Base-by-base conservation (phyloP, 2,797 vertebrate species). In the Cichlasoma orientale region DNA sequence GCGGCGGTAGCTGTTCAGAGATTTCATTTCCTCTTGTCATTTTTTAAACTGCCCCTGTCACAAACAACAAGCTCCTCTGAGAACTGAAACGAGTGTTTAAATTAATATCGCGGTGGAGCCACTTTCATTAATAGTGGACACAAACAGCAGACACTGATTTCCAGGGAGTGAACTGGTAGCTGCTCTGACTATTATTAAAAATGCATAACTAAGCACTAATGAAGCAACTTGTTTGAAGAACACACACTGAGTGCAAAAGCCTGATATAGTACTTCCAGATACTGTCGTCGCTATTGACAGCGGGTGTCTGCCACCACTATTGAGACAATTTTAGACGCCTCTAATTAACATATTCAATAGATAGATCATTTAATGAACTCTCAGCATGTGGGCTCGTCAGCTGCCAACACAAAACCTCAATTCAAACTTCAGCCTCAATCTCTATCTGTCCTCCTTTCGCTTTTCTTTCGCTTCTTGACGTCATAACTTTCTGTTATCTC, bases 331-430 rank as follows among this genome's bases (percentile, higher is more conserved):
- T 86, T 80, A 86, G 86, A 81, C 7, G 27, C 75, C 59, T 83
- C 82, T 91, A 87, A 94, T 94, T 88, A 90, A 73, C 88, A 90
- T 86, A 82, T 90, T 89, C 91, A 89, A 88, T 84, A 91, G 75
- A 90, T 57, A n/a, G 80, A 90, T 92, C 75, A 72, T 85, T 93
- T 88, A 91, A 94, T 92, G 89, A 93, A 92, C 89, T 90, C 86
- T 61, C 80, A 84, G 90, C 80, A 80, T 83, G 84, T 77, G 58
- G 41, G 38, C 75, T 58, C 10, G 4, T 88, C 83, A 75, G 88
- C 84, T 80, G 84, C 83, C 88, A 75, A 66, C 50, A 77, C 50
- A 85, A 89, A 83, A 89, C 80, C 75, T 86, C 80, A 89, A 70
- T 84, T 90, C 63, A 84, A 82, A 83, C 82, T 47, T 87, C 74